A percentile compares a stretch with the other conserved stretches of the same genome.
These are phyloP conservation scores for Ceratoteleas bidentatus DNA, from an alignment of 1,140 invertebrate species.

Conservation along the genomic window DNA sequence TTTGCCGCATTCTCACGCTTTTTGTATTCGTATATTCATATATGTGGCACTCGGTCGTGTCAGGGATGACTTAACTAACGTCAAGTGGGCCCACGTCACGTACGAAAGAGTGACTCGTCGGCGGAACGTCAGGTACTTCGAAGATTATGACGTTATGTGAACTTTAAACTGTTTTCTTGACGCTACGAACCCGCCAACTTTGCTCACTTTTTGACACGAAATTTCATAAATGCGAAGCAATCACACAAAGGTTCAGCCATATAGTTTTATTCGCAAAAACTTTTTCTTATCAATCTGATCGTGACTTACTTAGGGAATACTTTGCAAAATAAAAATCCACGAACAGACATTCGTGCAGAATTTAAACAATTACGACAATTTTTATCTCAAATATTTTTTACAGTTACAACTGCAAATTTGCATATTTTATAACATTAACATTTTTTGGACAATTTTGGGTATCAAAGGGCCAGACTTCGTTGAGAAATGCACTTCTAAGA, in stretches of 20 bases:
- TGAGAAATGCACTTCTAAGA: too few relatives aligned
- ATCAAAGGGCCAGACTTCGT: too few relatives aligned
- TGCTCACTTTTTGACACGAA: constrained; percentile 31
- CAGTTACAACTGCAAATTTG: too few relatives aligned
- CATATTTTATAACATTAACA: too few relatives aligned
- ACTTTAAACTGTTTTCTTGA: constrained; percentile 38
- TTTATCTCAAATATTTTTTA: too few relatives aligned
- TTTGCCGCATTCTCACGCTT: neutral
- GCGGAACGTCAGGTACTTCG: constrained; percentile 19
- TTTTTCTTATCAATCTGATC: neutral
- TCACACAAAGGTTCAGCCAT: neutral
- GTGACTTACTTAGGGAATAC: neutral
- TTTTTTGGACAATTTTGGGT: too few relatives aligned
- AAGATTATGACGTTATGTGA: constrained; percentile 38
- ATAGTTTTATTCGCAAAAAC: neutral
- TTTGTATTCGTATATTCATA: constrained; percentile 5
- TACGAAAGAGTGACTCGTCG: constrained; percentile 21
- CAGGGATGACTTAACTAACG: constrained; percentile 43
- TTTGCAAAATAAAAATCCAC: neutral
- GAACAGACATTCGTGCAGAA: too few relatives aligned
- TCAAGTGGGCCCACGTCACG: constrained; percentile 37
- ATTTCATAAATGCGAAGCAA: constrained; percentile 16
- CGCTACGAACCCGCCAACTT: constrained; percentile 20
- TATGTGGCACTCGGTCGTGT: constrained; percentile 17
- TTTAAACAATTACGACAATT: too few relatives aligned